A percentile compares a stretch with the other conserved stretches of the same genome.
phyloP scores from a whole-genome alignment of 2,797 vertebrate genomes.

The Lutjanus argentimaculatus region DNA sequence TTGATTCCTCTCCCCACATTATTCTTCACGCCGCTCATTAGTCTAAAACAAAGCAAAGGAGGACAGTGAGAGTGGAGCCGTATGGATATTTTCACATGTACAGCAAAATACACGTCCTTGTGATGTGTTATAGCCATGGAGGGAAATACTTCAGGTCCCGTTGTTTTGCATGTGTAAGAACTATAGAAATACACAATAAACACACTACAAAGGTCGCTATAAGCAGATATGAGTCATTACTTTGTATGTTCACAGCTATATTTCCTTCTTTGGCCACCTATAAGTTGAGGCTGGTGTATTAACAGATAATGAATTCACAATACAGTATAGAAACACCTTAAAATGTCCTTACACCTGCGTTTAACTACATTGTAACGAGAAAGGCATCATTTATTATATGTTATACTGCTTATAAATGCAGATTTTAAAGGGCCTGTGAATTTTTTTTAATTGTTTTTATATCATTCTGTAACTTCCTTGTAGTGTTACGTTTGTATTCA shows the following conservation, averaged over 20 bases:
- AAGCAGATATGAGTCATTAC: background rate
- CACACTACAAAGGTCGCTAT: no score
- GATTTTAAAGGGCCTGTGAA: no score
- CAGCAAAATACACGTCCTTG: background rate
- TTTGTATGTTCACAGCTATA: background rate
- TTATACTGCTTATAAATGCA: background rate
- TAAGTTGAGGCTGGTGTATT: background rate
- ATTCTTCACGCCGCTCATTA: constrained; percentile 98
- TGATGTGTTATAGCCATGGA: background rate
- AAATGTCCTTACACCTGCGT: background rate
- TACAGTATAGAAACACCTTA: background rate
- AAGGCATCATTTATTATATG: background rate
- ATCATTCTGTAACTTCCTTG: no score
- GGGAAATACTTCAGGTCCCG: background rate
- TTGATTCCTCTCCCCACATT: constrained; percentile 98
- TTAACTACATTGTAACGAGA: no score
- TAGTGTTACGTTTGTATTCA: no score
- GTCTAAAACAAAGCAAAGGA: constrained; percentile 75
- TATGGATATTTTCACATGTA: background rate
- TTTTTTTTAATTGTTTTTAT: no score
- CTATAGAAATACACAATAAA: background rate
- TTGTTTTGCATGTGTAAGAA: no score
- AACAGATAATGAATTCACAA: background rate
- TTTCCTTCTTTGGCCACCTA: background rate
- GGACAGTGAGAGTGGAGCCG: background rate